Conservation (phyloP, 1,140 invertebrate species). For the Triops longicaudatus region DNA sequence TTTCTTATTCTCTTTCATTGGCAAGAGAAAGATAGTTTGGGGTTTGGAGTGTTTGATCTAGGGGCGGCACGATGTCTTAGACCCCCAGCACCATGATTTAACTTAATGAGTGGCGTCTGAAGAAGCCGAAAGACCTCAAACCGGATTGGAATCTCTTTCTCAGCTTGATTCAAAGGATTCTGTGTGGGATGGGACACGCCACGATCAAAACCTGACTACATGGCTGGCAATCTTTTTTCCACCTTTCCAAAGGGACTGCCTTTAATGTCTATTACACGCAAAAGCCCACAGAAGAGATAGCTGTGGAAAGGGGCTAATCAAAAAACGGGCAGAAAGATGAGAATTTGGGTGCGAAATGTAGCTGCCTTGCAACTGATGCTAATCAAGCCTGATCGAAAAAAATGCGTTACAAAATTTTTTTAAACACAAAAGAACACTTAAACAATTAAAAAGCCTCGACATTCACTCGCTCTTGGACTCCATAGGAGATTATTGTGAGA, state of each 20-base stretch:
- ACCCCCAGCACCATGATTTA: slow-evolving; percentile 14
- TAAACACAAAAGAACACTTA: too few relatives aligned
- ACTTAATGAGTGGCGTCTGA: slow-evolving; percentile 14
- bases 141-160: slow-evolving; percentile 11
- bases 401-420: too few relatives aligned
- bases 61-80: slow-evolving; percentile 13
- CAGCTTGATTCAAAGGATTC: slow-evolving; percentile 11
- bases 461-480: too few relatives aligned
- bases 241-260: background rate
- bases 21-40: background rate
- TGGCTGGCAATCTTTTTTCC: slow-evolving; percentile 6
- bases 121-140: slow-evolving; percentile 14
- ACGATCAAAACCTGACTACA: slow-evolving; percentile 15
- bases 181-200: slow-evolving; percentile 13
- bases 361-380: background rate
- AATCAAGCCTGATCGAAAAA: too few relatives aligned
- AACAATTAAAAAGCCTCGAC: too few relatives aligned
- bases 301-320: background rate
- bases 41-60: slow-evolving; percentile 15
- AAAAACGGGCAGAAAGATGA: background rate
- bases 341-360: background rate
- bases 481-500: too few relatives aligned
- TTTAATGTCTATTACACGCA: background rate
- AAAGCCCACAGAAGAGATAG: background rate
- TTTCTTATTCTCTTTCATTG: background rate